These are phyloP conservation scores for Psammodynastes pulverulentus DNA, from an alignment of 2,113 vertebrate genomes.

Conservation along the genomic window DNA sequence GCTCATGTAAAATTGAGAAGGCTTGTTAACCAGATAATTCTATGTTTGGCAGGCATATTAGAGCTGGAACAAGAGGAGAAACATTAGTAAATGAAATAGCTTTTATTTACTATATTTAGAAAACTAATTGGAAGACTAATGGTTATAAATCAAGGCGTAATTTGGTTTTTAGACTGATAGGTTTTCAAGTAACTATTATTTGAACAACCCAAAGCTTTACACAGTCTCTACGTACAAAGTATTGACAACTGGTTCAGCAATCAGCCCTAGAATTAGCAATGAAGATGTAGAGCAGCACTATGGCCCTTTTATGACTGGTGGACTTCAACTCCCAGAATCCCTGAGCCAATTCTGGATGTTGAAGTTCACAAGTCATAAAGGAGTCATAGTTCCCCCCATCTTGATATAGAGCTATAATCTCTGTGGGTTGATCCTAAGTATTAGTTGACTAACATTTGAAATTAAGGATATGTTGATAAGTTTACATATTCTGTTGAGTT, in stretches of 20 bases:
- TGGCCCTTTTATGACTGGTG: not conserved
- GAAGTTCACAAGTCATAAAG: not conserved
- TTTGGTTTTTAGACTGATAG: not conserved
- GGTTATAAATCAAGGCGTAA: not conserved
- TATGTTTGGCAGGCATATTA: not conserved
- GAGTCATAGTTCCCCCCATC: not conserved
- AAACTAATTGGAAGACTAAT: not conserved
- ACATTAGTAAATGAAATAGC: not conserved
- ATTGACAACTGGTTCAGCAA: not conserved
- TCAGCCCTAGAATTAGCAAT: not conserved
- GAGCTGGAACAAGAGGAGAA: not conserved
- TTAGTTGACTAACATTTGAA: not conserved
- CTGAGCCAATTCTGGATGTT: not conserved
- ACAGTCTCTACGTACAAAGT: not conserved
- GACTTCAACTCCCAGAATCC: not conserved
- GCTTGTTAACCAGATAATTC: not conserved
- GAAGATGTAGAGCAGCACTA: not conserved
- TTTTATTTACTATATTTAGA: conserved; percentile 4
- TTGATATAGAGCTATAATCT: not conserved
- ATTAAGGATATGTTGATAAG: not conserved
- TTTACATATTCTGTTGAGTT: not conserved
- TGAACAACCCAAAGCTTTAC: not conserved
- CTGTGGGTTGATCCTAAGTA: not conserved
- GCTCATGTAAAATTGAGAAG: not conserved
- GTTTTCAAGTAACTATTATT: not conserved